A percentile compares a stretch with the other conserved stretches of the same genome.
These are phyloP conservation scores for Gorsachius goisagi DNA, from an alignment of 2,113 vertebrate species.

Conservation along the genomic window DNA sequence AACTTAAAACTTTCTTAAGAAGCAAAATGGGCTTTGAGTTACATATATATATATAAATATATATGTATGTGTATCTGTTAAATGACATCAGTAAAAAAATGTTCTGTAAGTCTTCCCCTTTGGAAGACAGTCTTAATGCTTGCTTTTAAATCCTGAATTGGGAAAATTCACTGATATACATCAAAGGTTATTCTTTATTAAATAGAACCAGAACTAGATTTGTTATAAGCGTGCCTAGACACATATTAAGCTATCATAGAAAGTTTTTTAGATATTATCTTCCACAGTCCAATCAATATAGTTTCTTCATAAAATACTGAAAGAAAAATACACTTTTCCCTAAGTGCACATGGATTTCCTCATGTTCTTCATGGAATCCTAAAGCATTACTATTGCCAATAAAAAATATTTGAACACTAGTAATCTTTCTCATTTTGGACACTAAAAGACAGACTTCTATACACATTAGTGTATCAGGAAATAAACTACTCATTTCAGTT, in stretches of 20 bases:
- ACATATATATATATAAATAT: background rate
- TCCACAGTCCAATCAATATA: background rate
- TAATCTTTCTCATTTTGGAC: background rate
- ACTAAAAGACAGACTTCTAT: background rate
- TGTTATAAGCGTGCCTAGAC: background rate
- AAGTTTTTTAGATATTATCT: background rate
- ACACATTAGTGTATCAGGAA: background rate
- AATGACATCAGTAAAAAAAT: background rate
- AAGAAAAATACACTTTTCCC: background rate
- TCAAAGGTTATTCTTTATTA: background rate
- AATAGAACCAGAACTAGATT: background rate
- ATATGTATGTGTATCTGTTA: background rate
- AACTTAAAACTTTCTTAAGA: background rate
- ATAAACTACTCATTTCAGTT: background rate
- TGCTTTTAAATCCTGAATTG: background rate
- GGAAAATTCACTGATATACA: background rate
- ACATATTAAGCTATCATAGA: background rate
- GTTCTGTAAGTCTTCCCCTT: background rate
- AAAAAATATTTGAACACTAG: background rate
- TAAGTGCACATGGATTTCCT: background rate
- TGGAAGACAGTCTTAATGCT: background rate
- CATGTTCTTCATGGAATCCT: background rate
- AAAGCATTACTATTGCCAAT: background rate
- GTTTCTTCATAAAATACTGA: background rate
- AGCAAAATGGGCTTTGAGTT: background rate